A percentile compares a stretch with the other conserved stretches of the same genome.
These are phyloP conservation scores for Cheilosia grossa DNA, from an alignment of 2,888 invertebrate species.

Conservation along the genomic window DNA sequence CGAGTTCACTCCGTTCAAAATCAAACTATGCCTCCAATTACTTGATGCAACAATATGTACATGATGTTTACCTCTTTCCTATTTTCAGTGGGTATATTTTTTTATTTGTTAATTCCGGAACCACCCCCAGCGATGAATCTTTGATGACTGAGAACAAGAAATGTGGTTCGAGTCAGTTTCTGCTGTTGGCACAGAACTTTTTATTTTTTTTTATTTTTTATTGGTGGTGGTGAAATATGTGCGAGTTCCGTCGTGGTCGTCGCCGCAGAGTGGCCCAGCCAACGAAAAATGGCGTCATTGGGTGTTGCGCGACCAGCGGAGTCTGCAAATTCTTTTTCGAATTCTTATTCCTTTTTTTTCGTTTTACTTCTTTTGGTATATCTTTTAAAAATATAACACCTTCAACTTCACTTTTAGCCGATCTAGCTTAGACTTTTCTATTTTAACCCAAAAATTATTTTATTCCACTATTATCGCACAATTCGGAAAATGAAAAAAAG, in stretches of 20 bases:
- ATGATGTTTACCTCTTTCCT: conserved; percentile 50
- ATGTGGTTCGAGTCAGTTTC: conserved; percentile 25
- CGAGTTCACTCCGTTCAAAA: conserved; percentile 22
- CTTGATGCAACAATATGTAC: not conserved
- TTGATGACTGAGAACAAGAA: conserved; percentile 41
- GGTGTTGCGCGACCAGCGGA: conserved; percentile 73
- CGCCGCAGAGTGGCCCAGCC: conserved; percentile 70
- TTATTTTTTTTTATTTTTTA: conserved; percentile 23
- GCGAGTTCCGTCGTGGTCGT: conserved; percentile 70
- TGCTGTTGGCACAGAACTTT: conserved; percentile 59
- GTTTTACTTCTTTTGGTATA: conserved; percentile 3
- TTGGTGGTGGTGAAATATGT: conserved; percentile 62
- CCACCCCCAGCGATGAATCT: conserved; percentile 55
- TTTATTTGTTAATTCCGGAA: conserved; percentile 26
- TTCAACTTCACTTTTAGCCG: not conserved
- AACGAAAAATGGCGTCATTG: conserved; percentile 75
- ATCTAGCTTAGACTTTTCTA: not conserved
- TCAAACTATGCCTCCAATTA: conserved; percentile 13
- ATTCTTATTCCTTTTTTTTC: conserved; percentile 1
- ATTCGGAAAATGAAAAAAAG: conserved; percentile 30
- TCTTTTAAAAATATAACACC: not conserved
- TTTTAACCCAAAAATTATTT: not conserved
- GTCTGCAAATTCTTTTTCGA: conserved; percentile 50
- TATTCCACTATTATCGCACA: conserved; percentile 42
- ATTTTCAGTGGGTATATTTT: conserved; percentile 5